Evolutionary conservation across 2,888 invertebrate species (phyloP).

Genomic region (Drepanosiphum platanoidis): DNA sequence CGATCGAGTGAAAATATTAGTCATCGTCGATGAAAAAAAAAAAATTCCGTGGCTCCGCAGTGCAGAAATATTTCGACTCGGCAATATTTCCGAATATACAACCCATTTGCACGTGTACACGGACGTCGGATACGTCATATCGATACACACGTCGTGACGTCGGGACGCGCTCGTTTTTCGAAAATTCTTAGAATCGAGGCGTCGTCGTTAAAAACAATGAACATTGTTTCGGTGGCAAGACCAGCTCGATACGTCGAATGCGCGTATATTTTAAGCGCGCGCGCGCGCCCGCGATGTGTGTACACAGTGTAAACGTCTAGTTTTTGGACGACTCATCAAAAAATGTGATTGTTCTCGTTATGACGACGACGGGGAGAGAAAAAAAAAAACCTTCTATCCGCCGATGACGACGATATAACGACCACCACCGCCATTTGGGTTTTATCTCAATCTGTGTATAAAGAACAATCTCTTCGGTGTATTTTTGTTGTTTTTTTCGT

Average conservation of each 20-base stretch:
- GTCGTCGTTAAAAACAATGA: not conserved
- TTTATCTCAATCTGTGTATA: constrained; percentile 1
- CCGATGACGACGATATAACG: not conserved
- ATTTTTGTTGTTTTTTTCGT: not conserved
- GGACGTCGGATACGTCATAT: too few relatives aligned
- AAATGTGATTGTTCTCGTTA: not conserved
- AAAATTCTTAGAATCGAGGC: not conserved
- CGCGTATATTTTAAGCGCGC: not conserved
- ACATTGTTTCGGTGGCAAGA: constrained; percentile 2
- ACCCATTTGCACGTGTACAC: too few relatives aligned
- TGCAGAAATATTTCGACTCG: too few relatives aligned
- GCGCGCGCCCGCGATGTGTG: not conserved
- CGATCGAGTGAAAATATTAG: too few relatives aligned
- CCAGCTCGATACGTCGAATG: not conserved
- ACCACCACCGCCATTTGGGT: not conserved
- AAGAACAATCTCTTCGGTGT: not conserved
- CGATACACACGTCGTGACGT: too few relatives aligned
- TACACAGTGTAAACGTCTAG: not conserved
- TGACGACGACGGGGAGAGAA: not conserved
- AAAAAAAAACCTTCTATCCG: not conserved
- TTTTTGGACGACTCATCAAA: constrained; percentile 4
- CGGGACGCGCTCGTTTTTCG: not conserved
- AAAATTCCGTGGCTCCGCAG: too few relatives aligned
- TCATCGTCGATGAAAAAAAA: too few relatives aligned
- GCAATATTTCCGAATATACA: too few relatives aligned